Base-by-base conservation (phyloP, 2,888 invertebrate genomes). In the Scrobipalpa atriplicella region DNA sequence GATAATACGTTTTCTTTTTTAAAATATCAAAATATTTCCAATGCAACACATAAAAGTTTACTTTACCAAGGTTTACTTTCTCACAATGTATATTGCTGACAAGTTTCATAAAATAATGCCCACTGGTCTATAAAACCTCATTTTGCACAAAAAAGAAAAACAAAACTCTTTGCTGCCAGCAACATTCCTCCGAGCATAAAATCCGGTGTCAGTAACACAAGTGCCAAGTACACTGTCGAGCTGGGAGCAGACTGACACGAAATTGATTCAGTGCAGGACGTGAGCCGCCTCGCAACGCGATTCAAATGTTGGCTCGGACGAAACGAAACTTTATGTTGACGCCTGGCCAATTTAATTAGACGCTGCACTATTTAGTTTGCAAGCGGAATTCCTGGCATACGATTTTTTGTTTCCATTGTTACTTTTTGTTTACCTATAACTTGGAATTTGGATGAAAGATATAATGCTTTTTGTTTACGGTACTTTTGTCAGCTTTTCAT, bases 241-340 rank as follows among this genome's bases (percentile, higher is more conserved):
- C 78, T 67, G 71, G 75, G 79, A 83, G 80, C 73, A 76, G 82
- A 75, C 85, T 86, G 87, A 88, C 88, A 84, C 81, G 84, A 86
- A 91, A 91, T 90, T 91, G 91, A 92, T 92, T 90, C 90, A 92
- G 85, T 84, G 82, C 76, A 75, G 72, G 82, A 90, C 92, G 92
- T 91, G 91, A 81, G 79, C 72, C 69, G 90, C 84, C 83, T 79
- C 81, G 78, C 77, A 84, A 84, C 78, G 69, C 81, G 80, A 86
- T 87, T 86, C 87, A 88, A 90, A 89, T 87, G 87, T 86, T 84
- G 81, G 73, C 71, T 75, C 72, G 75, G 77, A 78, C 83, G 79
- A 79, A 80, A 81, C 80, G 80, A 81, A 86, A 86, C 86, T 89
- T 88, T 87, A 84, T 83, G 84, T 83, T 84, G 86, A 86, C 87